Evolutionary conservation across 2,888 invertebrate species (phyloP).

Genomic region (Hoplodrina blanda): DNA sequence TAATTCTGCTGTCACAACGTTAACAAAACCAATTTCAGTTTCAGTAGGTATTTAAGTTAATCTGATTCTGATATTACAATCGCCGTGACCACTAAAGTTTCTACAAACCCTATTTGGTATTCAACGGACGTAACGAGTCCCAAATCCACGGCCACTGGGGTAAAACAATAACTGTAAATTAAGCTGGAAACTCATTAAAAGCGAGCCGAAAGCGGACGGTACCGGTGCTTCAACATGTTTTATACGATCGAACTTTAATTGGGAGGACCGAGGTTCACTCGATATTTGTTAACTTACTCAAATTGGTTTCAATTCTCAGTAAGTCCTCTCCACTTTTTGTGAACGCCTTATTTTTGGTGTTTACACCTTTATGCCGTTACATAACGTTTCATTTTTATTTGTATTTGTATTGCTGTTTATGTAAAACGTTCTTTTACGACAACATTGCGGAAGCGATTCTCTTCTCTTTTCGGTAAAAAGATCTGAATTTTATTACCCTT

Average conservation of each 20-base stretch:
- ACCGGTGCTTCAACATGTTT: constrained; percentile 72
- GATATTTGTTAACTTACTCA: constrained; percentile 64
- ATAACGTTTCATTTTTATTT: constrained; percentile 48
- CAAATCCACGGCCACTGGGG: constrained; percentile 78
- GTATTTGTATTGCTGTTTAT: constrained; percentile 51
- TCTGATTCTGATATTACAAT: constrained; percentile 66
- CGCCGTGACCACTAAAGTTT: constrained; percentile 72
- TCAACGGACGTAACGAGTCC: constrained; percentile 76
- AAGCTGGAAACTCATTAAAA: constrained; percentile 88
- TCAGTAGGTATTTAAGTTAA: constrained; percentile 57
- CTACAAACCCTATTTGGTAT: constrained; percentile 73
- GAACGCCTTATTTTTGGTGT: constrained; percentile 29
- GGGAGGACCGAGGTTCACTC: constrained; percentile 71
- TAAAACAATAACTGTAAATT: constrained; percentile 89
- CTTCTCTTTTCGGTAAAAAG: constrained; percentile 28
- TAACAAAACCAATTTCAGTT: constrained; percentile 28
- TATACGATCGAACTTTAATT: constrained; percentile 84
- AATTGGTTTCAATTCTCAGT: constrained; percentile 50
- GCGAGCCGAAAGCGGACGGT: constrained; percentile 65
- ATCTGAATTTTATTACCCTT: constrained; percentile 35
- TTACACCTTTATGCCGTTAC: constrained; percentile 48
- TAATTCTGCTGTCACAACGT: constrained; percentile 1
- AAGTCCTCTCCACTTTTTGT: constrained; percentile 36
- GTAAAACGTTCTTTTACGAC: constrained; percentile 40
- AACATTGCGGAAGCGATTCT: constrained; percentile 31